Base-by-base conservation (phyloP, 2,797 vertebrate genomes). In the Fringilla coelebs region DNA sequence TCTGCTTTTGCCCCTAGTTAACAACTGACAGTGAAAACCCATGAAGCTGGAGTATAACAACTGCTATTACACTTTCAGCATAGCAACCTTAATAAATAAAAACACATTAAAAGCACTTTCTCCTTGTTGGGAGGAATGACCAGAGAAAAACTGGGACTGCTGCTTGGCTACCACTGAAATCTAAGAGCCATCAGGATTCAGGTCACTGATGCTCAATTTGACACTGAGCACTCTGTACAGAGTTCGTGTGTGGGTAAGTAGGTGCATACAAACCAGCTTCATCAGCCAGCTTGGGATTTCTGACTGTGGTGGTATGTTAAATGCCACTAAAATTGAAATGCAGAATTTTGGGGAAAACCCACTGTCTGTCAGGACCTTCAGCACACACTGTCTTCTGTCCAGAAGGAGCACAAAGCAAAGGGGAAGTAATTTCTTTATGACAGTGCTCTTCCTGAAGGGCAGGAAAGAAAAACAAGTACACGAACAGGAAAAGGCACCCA, bases 391-490 rank as follows among this genome's bases (percentile, higher is more conserved):
- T 38, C 32, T 92, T 32, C 34, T 70, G 46, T 52, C 41, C 58
- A 88, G 58, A 81, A 45, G 49, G 74, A 85, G 36, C 32, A 54
- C 10, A 66, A 67, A 74, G 54, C n/a, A 62, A 85, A 76, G 40
- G 25, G 75, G 81, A 52, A 88, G 58, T 81, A 21, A 90, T 65
- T 91, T 94, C 70, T 90, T 90, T 88, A 75, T 86, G 85, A 88
- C 80, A 86, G 10, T 26, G 24, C 22, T 81, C 66, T 94, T 95
- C 73, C 83, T 67, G 21, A 93, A 61, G 31, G 11, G 45, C 11
- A 73, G 51, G 26, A 67, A 89, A 90, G 51, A 92, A 88, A 88
- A 79, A 32, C 19, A 89, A 85, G 72, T 57, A 25, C 63, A 21
- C 24, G 41, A 80, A 77, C 24, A 94, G 80, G 74, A 95, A 89